A percentile compares a stretch with the other conserved stretches of the same genome.
Conservation (phyloP, 2,113 vertebrate genomes). For the Pardalotus punctatus region DNA sequence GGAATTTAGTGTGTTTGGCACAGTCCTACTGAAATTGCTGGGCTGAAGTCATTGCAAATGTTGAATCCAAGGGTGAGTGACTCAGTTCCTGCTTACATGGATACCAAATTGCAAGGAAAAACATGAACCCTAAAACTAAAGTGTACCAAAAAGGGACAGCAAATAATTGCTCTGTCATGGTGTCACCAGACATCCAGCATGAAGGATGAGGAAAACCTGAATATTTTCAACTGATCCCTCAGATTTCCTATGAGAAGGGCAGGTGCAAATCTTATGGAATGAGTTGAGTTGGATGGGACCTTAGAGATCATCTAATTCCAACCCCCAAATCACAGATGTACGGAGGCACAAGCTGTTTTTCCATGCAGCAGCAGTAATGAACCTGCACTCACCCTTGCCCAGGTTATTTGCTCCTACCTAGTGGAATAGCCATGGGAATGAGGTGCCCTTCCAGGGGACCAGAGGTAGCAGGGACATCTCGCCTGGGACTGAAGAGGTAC, state of each 20-base stretch:
- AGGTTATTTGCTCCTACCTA: conserved; percentile 76
- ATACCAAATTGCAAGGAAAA: not conserved
- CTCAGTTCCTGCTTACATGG: not conserved
- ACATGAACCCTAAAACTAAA: not conserved
- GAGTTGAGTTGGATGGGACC: not conserved
- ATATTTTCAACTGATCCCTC: not conserved
- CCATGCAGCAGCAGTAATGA: not conserved
- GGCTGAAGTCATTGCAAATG: not conserved
- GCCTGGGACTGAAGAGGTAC: conserved; percentile 74
- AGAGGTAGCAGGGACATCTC: conserved; percentile 3
- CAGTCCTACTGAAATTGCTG: not conserved
- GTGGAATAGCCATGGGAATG: conserved; percentile 84
- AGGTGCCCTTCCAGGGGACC: conserved; percentile 74
- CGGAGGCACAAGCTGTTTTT: accelerated
- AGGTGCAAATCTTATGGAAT: not conserved
- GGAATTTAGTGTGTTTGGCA: not conserved
- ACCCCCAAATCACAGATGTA: not conserved
- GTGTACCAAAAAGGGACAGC: not conserved
- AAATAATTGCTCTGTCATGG: not conserved
- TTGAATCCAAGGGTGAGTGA: not conserved
- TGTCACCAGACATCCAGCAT: not conserved
- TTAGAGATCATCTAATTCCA: not conserved
- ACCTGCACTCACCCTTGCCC: not conserved
- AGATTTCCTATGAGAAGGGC: not conserved
- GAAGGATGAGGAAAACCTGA: not conserved